Evolutionary conservation across 2,888 invertebrate species (phyloP).

Genomic region (Trissolcus brochymenae): DNA sequence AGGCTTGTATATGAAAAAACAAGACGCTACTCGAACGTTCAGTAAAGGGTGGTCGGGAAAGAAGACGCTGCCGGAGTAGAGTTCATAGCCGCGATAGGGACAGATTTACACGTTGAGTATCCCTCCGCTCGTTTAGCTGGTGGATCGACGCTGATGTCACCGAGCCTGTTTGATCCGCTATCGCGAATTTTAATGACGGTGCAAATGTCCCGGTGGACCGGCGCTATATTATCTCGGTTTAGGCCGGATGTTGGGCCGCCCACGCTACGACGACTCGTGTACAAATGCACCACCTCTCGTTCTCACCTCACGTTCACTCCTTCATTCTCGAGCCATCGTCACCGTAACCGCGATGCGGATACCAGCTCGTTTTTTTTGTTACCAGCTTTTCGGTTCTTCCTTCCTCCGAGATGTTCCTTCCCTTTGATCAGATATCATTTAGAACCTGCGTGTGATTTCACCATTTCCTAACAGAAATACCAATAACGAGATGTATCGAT

Average conservation of each 20-base stretch:
- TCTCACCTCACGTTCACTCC: constrained; percentile 50
- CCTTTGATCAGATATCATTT: constrained; percentile 48
- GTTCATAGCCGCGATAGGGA: constrained; percentile 49
- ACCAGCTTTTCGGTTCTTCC: constrained; percentile 39
- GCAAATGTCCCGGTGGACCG: constrained; percentile 74
- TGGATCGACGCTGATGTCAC: constrained; percentile 74
- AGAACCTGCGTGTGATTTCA: constrained; percentile 34
- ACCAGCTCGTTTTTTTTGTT: constrained; percentile 50
- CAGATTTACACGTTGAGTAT: constrained; percentile 70
- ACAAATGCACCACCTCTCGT: constrained; percentile 46
- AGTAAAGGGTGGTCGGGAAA: constrained; percentile 54
- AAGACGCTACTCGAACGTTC: constrained; percentile 55
- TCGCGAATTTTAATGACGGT: constrained; percentile 77
- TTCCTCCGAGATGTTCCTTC: constrained; percentile 23
- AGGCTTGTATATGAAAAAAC: constrained; percentile 50
- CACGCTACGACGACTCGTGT: constrained; percentile 66
- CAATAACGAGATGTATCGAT: constrained; percentile 28
- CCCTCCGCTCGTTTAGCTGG: constrained; percentile 73
- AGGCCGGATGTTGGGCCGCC: constrained; percentile 76
- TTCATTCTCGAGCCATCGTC: constrained; percentile 35
- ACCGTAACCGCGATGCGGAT: constrained; percentile 52
- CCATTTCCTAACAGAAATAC: constrained; percentile 36
- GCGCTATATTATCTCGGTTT: constrained; percentile 75
- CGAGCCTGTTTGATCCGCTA: constrained; percentile 76
- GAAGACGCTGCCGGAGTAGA: constrained; percentile 51